Evolutionary conservation across 2,888 invertebrate species (phyloP).

Genomic region (Erebia aethiops): DNA sequence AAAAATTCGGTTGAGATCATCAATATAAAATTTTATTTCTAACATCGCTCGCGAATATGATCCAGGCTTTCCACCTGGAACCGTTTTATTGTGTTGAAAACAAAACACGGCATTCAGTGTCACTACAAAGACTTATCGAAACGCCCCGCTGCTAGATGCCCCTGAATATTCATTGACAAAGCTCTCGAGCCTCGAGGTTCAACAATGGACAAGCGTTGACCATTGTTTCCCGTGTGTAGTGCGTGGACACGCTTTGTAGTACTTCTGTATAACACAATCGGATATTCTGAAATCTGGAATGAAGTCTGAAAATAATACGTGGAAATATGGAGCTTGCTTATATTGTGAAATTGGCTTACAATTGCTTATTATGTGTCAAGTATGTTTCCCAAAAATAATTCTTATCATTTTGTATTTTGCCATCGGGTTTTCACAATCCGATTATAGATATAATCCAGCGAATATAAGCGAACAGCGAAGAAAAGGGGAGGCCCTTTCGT

Average conservation of each 20-base stretch:
- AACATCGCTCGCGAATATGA: slow-evolving; percentile 9
- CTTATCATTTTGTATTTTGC: too few relatives aligned
- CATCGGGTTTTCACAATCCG: too few relatives aligned
- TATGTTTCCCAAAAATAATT: too few relatives aligned
- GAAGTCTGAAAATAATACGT: not conserved
- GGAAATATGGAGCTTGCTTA: not conserved
- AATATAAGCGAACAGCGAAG: too few relatives aligned
- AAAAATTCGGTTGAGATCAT: not conserved
- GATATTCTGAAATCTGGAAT: slow-evolving; percentile 18
- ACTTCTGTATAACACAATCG: slow-evolving; percentile 18
- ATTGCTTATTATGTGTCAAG: too few relatives aligned
- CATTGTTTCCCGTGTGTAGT: slow-evolving; percentile 33
- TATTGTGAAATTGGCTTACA: not conserved
- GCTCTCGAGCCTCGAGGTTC: slow-evolving; percentile 25
- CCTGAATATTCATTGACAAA: slow-evolving; percentile 35
- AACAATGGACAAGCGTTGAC: slow-evolving; percentile 35
- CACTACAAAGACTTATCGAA: slow-evolving; percentile 23
- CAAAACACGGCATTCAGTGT: slow-evolving; percentile 24
- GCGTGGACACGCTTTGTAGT: slow-evolving; percentile 31
- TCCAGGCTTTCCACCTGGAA: slow-evolving; percentile 15
- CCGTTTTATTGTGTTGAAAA: slow-evolving; percentile 19
- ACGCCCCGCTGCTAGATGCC: slow-evolving; percentile 15
- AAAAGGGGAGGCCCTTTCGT: too few relatives aligned
- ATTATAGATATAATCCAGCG: too few relatives aligned
- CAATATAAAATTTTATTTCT: not conserved